These are phyloP conservation scores for Aphidius gifuensis DNA, from an alignment of 1,140 invertebrate species.

Conservation along the genomic window DNA sequence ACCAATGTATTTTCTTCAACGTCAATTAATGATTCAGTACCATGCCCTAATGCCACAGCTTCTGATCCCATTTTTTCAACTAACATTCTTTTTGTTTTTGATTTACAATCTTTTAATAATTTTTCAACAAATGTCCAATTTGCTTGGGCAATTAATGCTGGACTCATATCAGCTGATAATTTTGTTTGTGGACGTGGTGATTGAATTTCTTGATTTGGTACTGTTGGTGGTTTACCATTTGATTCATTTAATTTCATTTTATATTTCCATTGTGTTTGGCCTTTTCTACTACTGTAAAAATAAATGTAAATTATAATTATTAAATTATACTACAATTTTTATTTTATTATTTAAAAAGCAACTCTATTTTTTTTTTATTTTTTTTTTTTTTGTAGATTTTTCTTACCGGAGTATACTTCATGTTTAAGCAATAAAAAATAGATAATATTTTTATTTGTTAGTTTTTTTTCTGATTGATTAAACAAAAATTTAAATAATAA, in stretches of 20 bases:
- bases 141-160: constrained; percentile 89
- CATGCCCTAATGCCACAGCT: constrained; percentile 77
- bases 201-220: constrained; percentile 45
- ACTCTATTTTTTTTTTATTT: neutral
- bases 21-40: constrained; percentile 60
- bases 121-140: constrained; percentile 99
- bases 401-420: constrained; percentile 53
- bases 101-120: constrained; percentile 88
- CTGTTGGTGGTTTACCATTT: constrained; percentile 43
- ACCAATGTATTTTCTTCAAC: constrained; percentile 97
- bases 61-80: constrained; percentile 98
- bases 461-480: constrained; percentile 1
- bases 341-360: neutral
- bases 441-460: constrained; percentile 24
- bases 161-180: constrained; percentile 63
- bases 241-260: constrained; percentile 53
- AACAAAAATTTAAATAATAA: neutral
- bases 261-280: constrained; percentile 53
- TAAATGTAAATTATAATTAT: constrained; percentile 5
- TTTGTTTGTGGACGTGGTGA: constrained; percentile 54
- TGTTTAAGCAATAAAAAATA: constrained; percentile 32
- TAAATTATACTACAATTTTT: neutral
- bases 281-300: constrained; percentile 45
- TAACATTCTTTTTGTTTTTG: constrained; percentile 95
- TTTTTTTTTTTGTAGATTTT: constrained; percentile 2